Conservation (phyloP, 2,113 vertebrate species). For the Semnornis frantzii region DNA sequence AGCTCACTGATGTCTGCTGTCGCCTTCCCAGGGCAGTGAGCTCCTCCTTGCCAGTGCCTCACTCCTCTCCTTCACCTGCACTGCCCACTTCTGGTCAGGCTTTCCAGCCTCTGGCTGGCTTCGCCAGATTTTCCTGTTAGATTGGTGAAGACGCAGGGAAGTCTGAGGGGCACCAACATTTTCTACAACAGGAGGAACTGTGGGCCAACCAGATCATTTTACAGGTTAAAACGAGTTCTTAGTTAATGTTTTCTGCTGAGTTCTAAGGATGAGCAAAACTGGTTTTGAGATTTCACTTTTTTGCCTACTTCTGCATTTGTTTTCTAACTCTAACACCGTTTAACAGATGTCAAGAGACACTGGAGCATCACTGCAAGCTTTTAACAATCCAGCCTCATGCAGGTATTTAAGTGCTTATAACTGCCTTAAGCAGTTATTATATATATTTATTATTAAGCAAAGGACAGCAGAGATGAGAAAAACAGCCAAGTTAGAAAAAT, state of each 20-base stretch:
- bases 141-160: not conserved
- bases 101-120: not conserved
- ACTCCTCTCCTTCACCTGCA: not conserved
- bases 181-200: not conserved
- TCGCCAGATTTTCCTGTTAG: not conserved
- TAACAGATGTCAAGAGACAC: not conserved
- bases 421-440: not conserved
- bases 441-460: not conserved
- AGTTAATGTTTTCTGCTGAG: not conserved
- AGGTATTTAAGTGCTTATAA: not conserved
- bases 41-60: not conserved
- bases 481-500: not conserved
- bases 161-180: not conserved
- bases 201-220: not conserved
- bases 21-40: not conserved
- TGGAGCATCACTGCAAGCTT: not conserved
- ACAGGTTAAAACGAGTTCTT: not conserved
- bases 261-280: not conserved
- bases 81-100: not conserved
- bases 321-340: not conserved
- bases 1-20: not conserved
- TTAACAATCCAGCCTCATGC: not conserved
- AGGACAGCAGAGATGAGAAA: not conserved
- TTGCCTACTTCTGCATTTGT: not conserved
- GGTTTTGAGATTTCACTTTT: not conserved